Base-by-base conservation (phyloP, 2,113 vertebrate species). In the Arizona elegans region DNA sequence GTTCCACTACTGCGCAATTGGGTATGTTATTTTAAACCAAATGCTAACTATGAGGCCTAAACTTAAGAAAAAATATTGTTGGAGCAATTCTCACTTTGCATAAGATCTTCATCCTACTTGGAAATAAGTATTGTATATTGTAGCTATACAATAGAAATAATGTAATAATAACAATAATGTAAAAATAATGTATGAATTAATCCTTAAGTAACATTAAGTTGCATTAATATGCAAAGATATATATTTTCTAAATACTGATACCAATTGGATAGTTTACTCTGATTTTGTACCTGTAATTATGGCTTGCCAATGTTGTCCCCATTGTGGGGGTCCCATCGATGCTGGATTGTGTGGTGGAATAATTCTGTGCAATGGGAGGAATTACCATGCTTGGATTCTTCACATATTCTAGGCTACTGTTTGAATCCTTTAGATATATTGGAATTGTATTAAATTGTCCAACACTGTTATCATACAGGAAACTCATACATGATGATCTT, bases 201-300 rank as follows among this genome's bases (percentile, higher is more conserved):
- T 7, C 10, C 52, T 81, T 54, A 85, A 21, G 21, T 91, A 55
- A 38, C 23, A 86, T 86, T 47, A 58, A 21, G 54, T n/a, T n/a
- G n/a, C n/a, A n/a, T n/a, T 7, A 81, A 26, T 59, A 24, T 50
- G 5, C 38, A 62, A 17, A 29, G 13, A 65, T 7, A 56, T 38
- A 6, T 29, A 26, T 26, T 17, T 8, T 43, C 50, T 56, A 43
- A 81, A 91, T 12, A 8, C 15, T 56, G 21, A 26, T 54, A 91
- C 26, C 38, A 56, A 62, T 52, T 29, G 29, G 24, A n/a, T 43
- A 24, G 19, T 62, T 50, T 19, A 90, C 50, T 91, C 89, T 93
- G 62, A 47, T 81, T 90, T 88, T 91, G 0, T 98, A 99, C 98
- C 98, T 97, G 92, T 97, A 97, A 94, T 92, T 97, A 88, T 96